A percentile compares a stretch with the other conserved stretches of the same genome.
Conservation (phyloP, 2,797 vertebrate genomes). For the Toxotes lorentzi region DNA sequence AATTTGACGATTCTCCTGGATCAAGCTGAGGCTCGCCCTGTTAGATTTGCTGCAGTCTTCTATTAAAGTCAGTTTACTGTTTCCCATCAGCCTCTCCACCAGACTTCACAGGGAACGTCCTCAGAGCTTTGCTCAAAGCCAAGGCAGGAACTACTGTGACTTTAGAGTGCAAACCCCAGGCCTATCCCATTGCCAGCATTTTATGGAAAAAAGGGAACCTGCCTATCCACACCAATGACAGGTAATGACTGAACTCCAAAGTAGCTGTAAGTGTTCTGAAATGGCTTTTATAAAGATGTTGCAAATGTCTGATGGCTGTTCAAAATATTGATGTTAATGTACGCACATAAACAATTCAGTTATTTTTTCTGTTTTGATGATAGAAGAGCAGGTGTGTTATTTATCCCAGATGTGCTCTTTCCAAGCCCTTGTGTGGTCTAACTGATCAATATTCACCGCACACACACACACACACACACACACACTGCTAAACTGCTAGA, state of each 20-base stretch:
- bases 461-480: neutral
- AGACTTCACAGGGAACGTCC: conserved; percentile 93
- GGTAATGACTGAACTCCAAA: conserved; percentile 79
- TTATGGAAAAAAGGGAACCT: conserved; percentile 94
- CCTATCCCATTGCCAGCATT: conserved; percentile 90
- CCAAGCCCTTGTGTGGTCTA: conserved; percentile 15
- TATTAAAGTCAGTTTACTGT: conserved; percentile 64
- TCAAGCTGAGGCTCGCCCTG: conserved; percentile 38
- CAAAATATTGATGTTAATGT: neutral
- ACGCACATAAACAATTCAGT: conserved; percentile 2
- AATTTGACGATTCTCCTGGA: conserved; percentile 37
- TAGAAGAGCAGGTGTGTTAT: conserved; percentile 2
- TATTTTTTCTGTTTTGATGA: neutral
- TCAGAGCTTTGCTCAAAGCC: conserved; percentile 91
- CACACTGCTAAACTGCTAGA: neutral
- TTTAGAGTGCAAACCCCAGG: conserved; percentile 94
- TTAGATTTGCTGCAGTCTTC: conserved; percentile 52
- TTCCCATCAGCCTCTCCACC: conserved; percentile 90
- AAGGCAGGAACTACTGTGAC: conserved; percentile 91
- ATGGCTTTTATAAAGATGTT: neutral
- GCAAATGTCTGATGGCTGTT: neutral
- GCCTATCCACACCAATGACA: conserved; percentile 89
- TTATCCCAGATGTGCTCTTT: neutral
- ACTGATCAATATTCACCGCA: conserved; percentile 27
- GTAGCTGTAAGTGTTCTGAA: neutral